Base-by-base conservation (phyloP, 2,113 vertebrate species). In the Formicarius rufipectus region DNA sequence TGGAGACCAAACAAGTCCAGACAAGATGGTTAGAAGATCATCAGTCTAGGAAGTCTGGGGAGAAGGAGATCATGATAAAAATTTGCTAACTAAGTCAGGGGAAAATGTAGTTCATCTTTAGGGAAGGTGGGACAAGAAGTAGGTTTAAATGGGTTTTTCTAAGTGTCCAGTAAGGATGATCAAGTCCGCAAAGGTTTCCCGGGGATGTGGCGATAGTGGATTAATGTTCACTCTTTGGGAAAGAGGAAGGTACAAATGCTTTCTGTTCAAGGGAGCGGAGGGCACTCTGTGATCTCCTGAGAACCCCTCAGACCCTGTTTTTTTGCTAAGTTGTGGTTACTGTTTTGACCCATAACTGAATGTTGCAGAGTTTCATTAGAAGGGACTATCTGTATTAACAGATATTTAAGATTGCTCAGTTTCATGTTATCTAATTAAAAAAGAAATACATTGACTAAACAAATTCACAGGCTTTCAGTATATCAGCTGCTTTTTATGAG, bases 401-500 rank as follows among this genome's bases (percentile, higher is more conserved):
- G 44, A 47, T 92, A 78, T 27, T 90, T 75, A 88, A 89, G 33
- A n/a, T 78, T 75, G 8, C 15, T 95, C 31, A 33, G 60, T 78
- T 94, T 93, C 64, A 35, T 67, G 30, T 64, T 89, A 44, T 71
- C 56, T 75, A 50, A 75, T 64, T 90, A 53, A 12, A n/a, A 64
- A 72, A 73, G 30, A 86, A 91, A 72, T 7, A 42, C 42, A 33
- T 25, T 78, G 82, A 71, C 81, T 88, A 86, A 95, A 90, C 23
- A 94, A 92, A 78, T 72, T 80, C 52, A 75, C 64, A 45, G 24
- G 40, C 52, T 93, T 96, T 89, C 60, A 56, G 40, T 67, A 24
- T 59, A 94, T 84, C 82, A 74, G 40, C 35, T 93, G 20, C 15
- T 68, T 75, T 93, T 93, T 94, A 90, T 81, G 60, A 92, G 64